Percentiles rank a stretch among this genome's conserved stretches.
Evolutionary conservation across 1,140 invertebrate genomes (phyloP).

Genomic region (Harpegnathos saltator): DNA sequence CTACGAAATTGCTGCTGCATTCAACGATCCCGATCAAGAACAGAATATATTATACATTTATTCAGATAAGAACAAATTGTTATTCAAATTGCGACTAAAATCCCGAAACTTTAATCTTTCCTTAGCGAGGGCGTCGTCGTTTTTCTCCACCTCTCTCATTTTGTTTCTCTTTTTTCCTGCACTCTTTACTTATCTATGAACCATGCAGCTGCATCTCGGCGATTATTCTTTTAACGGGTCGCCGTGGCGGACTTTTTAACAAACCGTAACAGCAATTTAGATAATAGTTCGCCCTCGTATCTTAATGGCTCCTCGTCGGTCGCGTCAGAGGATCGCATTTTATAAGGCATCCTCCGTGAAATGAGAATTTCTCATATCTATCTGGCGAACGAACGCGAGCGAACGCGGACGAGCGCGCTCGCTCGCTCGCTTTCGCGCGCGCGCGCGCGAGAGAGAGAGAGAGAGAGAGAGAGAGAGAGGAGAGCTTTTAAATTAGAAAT

Average conservation of each 20-base stretch:
- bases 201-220: constrained; percentile 49
- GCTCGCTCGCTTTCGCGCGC: no score
- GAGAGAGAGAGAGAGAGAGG: no score
- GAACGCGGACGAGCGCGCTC: constrained; percentile 3
- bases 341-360: constrained; percentile 60
- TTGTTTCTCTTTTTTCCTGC: background rate
- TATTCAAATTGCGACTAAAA: constrained; percentile 42
- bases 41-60: no score
- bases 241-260: constrained; percentile 56
- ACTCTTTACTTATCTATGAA: constrained; percentile 38
- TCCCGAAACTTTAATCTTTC: constrained; percentile 13
- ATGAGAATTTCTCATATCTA: constrained; percentile 62
- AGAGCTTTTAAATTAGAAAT: constrained; percentile 59
- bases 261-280: constrained; percentile 63
- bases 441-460: no score
- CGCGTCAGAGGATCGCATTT: constrained; percentile 58
- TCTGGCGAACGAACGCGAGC: constrained; percentile 19
- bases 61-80: constrained; percentile 25
- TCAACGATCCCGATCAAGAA: no score
- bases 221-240: constrained; percentile 59
- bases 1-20: background rate
- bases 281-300: constrained; percentile 61
- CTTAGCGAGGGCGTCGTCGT: constrained; percentile 8
- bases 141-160: no score
- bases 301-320: constrained; percentile 51